A percentile compares a stretch with the other conserved stretches of the same genome.
These are phyloP conservation scores for Dysidea cf. avara DNA, from an alignment of 37 sponge, comb jelly and placozoan species.

Conservation along the genomic window DNA sequence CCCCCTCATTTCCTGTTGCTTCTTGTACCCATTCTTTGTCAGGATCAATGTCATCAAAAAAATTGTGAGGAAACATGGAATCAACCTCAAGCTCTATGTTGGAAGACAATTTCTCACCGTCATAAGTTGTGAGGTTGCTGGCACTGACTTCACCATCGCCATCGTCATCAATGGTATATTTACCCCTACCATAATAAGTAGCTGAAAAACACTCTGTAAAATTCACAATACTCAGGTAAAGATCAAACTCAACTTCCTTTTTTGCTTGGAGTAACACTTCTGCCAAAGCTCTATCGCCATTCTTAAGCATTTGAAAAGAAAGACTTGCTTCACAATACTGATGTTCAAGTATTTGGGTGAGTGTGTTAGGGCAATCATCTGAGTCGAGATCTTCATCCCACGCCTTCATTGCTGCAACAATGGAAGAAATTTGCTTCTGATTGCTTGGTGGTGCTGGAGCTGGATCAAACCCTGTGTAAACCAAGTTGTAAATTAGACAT, in stretches of 20 bases:
- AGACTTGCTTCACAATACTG: conserved; percentile 36
- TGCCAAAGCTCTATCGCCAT: conserved; percentile 27
- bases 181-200: too few species aligned
- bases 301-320: conserved; percentile 23
- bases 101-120: too few species aligned
- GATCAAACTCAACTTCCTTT: conserved; percentile 11
- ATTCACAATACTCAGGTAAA: conserved; percentile 20
- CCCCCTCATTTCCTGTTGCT: conserved; percentile 26
- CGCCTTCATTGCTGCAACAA: not conserved
- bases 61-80: not conserved
- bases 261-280: conserved; percentile 3
- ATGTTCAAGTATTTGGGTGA: conserved; percentile 19
- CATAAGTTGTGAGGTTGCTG: too few species aligned
- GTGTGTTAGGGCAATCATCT: not conserved
- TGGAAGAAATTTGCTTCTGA: not conserved
- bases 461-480: conserved; percentile 17
- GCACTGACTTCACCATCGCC: too few species aligned
- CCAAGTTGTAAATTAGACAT: conserved; percentile 38
- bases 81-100: not conserved
- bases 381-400: conserved; percentile 3
- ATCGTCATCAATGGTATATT: too few species aligned
- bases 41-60: not conserved
- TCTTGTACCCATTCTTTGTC: conserved; percentile 2
- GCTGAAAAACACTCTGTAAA: conserved; percentile 6
- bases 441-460: conserved; percentile 14